phyloP scores from a whole-genome alignment of 2,888 invertebrate species.

The Tipula confusa region DNA sequence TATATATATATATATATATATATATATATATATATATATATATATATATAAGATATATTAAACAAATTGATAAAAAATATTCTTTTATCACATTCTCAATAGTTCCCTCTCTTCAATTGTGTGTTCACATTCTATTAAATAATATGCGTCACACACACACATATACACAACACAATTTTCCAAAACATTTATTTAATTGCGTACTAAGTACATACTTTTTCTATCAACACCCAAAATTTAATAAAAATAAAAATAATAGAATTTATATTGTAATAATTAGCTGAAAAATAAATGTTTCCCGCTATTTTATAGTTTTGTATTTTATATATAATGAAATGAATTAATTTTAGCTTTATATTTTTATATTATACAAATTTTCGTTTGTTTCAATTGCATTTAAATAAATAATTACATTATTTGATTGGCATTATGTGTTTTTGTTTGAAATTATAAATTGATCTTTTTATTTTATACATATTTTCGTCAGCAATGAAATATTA shows the following conservation, averaged over 20 bases:
- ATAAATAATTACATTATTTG: background rate
- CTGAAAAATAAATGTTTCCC: background rate
- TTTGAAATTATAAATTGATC: background rate
- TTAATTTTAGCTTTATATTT: background rate
- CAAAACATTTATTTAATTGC: background rate
- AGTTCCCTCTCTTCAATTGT: background rate
- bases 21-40: too few relatives aligned
- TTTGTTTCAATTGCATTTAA: background rate
- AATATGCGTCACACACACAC: background rate
- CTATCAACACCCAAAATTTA: background rate
- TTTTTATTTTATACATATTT: background rate
- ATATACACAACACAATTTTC: background rate
- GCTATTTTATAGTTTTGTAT: background rate
- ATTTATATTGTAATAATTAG: background rate
- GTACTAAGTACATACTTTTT: background rate
- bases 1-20: too few relatives aligned
- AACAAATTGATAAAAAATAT: background rate
- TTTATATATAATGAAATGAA: background rate
- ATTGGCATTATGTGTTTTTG: background rate
- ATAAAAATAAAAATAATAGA: background rate
- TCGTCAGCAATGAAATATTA: background rate
- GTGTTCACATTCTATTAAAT: background rate
- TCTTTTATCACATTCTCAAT: slow-evolving; percentile 3
- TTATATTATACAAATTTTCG: background rate
- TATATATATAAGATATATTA: background rate